These are phyloP conservation scores for Crematogaster levior DNA, from an alignment of 2,888 invertebrate species.

Conservation along the genomic window DNA sequence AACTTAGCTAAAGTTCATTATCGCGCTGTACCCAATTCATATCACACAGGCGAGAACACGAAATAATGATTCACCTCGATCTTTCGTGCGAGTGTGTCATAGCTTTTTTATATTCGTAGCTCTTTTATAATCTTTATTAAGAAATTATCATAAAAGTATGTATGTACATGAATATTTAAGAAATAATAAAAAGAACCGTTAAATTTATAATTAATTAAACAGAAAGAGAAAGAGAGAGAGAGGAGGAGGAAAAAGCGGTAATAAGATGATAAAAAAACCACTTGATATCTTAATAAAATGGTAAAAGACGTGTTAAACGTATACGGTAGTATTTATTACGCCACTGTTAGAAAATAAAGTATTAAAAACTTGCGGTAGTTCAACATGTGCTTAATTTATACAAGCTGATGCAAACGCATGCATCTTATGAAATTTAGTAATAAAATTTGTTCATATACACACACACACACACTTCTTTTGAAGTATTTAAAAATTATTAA, in stretches of 20 bases:
- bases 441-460: neutral
- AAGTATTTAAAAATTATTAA: neutral
- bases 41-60: conserved; percentile 8
- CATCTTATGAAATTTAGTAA: neutral
- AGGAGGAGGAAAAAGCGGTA: too few species aligned
- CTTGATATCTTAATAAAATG: neutral
- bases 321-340: neutral
- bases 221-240: neutral
- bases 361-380: neutral
- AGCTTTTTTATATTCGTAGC: neutral
- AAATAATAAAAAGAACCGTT: neutral
- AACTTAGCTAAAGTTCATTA: conserved; percentile 43
- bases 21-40: conserved; percentile 27
- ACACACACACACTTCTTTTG: neutral
- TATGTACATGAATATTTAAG: neutral
- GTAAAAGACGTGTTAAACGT: neutral
- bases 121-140: conserved; percentile 10
- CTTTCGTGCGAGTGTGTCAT: neutral
- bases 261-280: conserved; percentile 1
- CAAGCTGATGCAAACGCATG: neutral
- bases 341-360: neutral
- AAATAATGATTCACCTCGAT: conserved; percentile 16
- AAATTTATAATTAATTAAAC: conserved; percentile 8
- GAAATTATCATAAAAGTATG: neutral
- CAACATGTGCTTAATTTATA: neutral